Conservation (phyloP, 2,113 vertebrate genomes). For the Dicentrarchus labrax region DNA sequence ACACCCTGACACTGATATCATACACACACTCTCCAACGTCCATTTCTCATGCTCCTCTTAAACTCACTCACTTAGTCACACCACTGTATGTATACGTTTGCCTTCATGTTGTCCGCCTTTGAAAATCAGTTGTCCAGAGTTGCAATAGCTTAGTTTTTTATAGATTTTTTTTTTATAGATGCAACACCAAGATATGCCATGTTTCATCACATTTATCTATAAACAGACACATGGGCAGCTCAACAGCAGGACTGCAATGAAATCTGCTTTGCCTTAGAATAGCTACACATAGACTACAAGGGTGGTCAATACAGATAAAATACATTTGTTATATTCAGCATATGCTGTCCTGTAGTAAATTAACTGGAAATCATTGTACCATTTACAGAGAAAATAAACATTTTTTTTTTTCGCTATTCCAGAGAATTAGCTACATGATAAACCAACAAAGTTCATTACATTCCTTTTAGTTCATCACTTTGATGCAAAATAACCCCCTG, state of each 20-base stretch:
- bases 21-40: slow-evolving; percentile 69
- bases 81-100: slow-evolving; percentile 28
- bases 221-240: neutral
- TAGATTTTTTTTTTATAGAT: neutral
- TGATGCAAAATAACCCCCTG: neutral
- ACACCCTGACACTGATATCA: slow-evolving; percentile 81
- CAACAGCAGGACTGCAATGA: neutral
- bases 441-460: neutral
- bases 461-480: neutral
- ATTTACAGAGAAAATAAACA: neutral
- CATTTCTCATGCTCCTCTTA: slow-evolving; percentile 75
- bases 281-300: neutral
- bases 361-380: neutral
- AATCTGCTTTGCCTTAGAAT: neutral
- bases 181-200: neutral
- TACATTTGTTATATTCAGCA: neutral
- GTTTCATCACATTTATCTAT: slow-evolving; percentile 20
- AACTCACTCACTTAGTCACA: slow-evolving; percentile 68
- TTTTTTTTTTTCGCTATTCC: neutral
- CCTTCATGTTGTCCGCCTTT: slow-evolving; percentile 43
- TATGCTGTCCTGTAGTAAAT: neutral
- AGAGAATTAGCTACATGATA: neutral
- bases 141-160: neutral
- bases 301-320: neutral
- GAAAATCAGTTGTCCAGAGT: slow-evolving; percentile 13